phyloP scores from a whole-genome alignment of 1,140 invertebrate species.

The Diachasma alloeum region DNA sequence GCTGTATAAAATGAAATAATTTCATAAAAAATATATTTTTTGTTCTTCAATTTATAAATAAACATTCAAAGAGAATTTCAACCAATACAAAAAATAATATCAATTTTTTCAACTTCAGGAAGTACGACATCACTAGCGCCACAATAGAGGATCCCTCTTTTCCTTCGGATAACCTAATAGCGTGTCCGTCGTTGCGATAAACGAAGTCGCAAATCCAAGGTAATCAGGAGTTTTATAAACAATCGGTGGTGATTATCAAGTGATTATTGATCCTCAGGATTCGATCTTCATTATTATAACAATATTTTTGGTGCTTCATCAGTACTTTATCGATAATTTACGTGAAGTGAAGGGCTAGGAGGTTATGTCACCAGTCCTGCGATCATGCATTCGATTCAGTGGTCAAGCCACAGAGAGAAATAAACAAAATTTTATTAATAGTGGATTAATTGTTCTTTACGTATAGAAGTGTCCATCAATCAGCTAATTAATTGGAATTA shows the following conservation, averaged over 20 bases:
- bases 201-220: slow-evolving; percentile 63
- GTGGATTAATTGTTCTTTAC: neutral
- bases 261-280: slow-evolving; percentile 1
- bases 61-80: too few species aligned
- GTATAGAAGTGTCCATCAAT: too few species aligned
- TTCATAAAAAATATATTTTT: too few species aligned
- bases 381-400: slow-evolving; percentile 15
- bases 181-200: slow-evolving; percentile 55
- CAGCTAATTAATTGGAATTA: neutral
- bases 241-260: slow-evolving; percentile 37
- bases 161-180: slow-evolving; percentile 39
- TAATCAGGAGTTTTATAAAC: slow-evolving; percentile 52
- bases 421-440: neutral
- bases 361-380: neutral
- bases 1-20: too few species aligned
- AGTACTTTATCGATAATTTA: neutral
- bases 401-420: neutral
- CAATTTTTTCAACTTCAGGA: neutral
- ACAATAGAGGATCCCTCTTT: slow-evolving; percentile 45
- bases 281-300: slow-evolving; percentile 3
- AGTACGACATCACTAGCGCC: neutral
- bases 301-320: slow-evolving; percentile 36
- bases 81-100: too few species aligned
- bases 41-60: too few species aligned
- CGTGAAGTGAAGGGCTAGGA: neutral